Percentiles rank a stretch among this genome's conserved stretches.
Evolutionary conservation across 1,140 invertebrate species (phyloP).

Genomic region (Lethocerus indicus): DNA sequence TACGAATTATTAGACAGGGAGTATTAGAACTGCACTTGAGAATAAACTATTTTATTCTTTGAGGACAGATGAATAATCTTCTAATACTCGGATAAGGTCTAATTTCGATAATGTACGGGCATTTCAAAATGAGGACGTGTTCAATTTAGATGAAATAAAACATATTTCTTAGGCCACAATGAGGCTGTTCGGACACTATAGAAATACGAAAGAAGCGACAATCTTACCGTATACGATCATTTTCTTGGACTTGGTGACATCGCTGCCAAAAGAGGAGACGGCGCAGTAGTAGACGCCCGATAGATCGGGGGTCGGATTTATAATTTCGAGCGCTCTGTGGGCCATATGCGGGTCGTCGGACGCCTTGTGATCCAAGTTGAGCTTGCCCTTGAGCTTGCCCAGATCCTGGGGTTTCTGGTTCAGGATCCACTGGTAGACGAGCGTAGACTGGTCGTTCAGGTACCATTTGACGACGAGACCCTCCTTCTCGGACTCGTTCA

Average conservation of each 20-base stretch:
- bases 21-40: too few species aligned
- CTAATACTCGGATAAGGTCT: too few species aligned
- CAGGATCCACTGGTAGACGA: constrained; percentile 63
- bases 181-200: too few species aligned
- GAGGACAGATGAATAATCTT: too few species aligned
- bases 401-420: constrained; percentile 28
- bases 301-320: constrained; percentile 45
- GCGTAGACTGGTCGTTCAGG: constrained; percentile 39
- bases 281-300: constrained; percentile 54
- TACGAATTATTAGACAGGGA: too few species aligned
- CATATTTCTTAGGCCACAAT: too few species aligned
- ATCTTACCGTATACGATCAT: constrained; percentile 59
- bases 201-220: too few species aligned
- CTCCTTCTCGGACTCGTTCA: constrained; percentile 28
- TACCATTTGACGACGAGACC: constrained; percentile 61
- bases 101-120: too few species aligned
- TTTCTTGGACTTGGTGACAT: constrained; percentile 39
- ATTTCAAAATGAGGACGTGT: too few species aligned
- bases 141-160: too few species aligned
- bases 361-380: constrained; percentile 47
- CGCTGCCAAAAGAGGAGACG: constrained; percentile 46
- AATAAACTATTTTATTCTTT: too few species aligned
- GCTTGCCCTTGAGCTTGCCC: constrained; percentile 37
- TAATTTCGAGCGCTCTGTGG: constrained; percentile 49
- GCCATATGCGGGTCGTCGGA: constrained; percentile 39